Evolutionary conservation across 2,113 vertebrate species (phyloP), one percentile per base, ranked within the genome.

Genomic region (Xenopus laevis): DNA sequence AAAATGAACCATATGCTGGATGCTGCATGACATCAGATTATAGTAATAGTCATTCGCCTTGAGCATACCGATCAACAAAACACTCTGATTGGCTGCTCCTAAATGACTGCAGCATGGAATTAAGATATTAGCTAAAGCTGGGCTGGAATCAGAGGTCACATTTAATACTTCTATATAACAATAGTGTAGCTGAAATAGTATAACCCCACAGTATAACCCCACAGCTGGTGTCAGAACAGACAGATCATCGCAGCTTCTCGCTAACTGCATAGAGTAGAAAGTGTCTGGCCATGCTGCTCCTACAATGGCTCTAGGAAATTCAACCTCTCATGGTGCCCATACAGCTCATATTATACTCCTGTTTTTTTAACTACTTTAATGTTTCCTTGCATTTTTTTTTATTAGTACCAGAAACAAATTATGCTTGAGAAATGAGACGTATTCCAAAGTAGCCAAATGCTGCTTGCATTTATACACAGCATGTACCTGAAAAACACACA

Each of bases 21-120:
- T 65, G 13, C 71, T 57, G 62, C 71, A 13, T 64, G 71, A 55
- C 46, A 57, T 63, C 27, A 65, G 61, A 74, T 74, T 74, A 72
- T 5, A 45, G 63, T 66, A 72, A 65, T 45, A 40, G 71, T 12
- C 70, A 18, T 13, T 9, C 4, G 63, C 61, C 50, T 12, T 17
- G n/a, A 27, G 62, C 63, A 12, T 52, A 15, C 46, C 12, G 40
- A 46, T 18, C 69, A 58, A 5, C 40, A 46, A 33, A 30, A 6
- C 63, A 65, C 33, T 52, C 10, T 72, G 61, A 65, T 55, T 65
- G 63, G 63, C 55, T 60, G 33, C 46, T 60, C 60, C 18, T 66
- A 11, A 20, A 23, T 58, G 45, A 61, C 46, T 65, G 52, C 30
- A 23, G 40, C 33, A 13, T 44, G 47, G 64, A 74, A 61, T 67